These are phyloP conservation scores for Elephas maximus DNA, from an alignment of 2,113 vertebrate species.

Conservation along the genomic window DNA sequence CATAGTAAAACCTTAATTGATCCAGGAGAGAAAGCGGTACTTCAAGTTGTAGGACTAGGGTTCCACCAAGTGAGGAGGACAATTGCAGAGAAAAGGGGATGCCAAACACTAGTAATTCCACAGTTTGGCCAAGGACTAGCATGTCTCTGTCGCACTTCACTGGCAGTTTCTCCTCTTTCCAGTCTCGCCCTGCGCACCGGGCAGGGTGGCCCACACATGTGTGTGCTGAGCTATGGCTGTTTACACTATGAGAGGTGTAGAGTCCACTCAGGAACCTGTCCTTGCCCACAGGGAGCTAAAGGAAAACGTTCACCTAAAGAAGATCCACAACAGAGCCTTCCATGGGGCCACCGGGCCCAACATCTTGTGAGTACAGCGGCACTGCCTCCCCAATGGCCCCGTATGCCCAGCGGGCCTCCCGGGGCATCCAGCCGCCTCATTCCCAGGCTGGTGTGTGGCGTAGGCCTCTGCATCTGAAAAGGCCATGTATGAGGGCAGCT, in stretches of 20 bases:
- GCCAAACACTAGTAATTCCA: background rate
- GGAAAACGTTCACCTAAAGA: slow-evolving; percentile 91
- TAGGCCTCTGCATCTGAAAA: background rate
- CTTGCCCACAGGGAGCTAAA: slow-evolving; percentile 91
- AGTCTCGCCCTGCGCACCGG: too few relatives aligned
- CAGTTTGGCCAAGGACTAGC: background rate
- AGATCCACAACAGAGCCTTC: slow-evolving; percentile 93
- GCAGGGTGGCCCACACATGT: accelerated
- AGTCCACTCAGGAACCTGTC: slow-evolving; percentile 30
- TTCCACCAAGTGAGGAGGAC: background rate
- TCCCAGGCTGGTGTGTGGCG: background rate
- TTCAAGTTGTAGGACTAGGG: background rate
- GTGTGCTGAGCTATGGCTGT: background rate
- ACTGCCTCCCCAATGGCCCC: background rate
- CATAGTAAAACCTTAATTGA: background rate
- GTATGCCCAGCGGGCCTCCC: background rate
- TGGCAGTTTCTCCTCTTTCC: background rate
- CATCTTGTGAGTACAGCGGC: slow-evolving; percentile 91
- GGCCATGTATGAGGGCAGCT: background rate
- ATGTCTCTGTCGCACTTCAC: background rate
- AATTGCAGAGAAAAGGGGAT: background rate
- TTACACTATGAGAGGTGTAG: background rate
- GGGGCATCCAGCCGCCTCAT: accelerated
- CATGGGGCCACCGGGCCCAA: slow-evolving; percentile 92
- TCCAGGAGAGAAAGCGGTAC: background rate